A percentile compares a stretch with the other conserved stretches of the same genome.
These are phyloP conservation scores for Neosilurus hyrtlii DNA, from an alignment of 2,797 vertebrate genomes.

Conservation along the genomic window DNA sequence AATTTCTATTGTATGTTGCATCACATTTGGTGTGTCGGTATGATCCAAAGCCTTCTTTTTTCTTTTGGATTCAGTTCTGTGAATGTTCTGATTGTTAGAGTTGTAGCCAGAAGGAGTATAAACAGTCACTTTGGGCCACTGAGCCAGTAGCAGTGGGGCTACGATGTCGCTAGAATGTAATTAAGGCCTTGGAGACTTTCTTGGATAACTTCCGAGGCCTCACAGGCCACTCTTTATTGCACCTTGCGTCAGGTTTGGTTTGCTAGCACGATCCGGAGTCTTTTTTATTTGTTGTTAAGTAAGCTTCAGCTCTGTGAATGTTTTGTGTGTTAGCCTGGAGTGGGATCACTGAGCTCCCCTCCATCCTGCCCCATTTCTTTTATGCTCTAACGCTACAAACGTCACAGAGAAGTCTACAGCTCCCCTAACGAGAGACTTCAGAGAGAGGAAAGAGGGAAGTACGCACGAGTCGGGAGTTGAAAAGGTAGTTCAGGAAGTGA, in stretches of 20 bases:
- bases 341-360: conserved; percentile 24
- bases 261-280: background rate
- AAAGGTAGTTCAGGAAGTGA: conserved; percentile 62
- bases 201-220: conserved; percentile 36
- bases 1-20: background rate
- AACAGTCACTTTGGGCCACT: conserved; percentile 4
- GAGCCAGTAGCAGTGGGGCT: background rate
- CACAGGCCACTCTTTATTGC: conserved; percentile 30
- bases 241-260: background rate
- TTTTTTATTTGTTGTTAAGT: background rate
- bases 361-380: conserved; percentile 35
- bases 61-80: background rate
- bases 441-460: conserved; percentile 32
- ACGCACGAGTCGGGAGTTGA: conserved; percentile 29
- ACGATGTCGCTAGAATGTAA: conserved; percentile 27
- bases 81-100: background rate
- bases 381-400: conserved; percentile 20
- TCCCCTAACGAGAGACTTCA: conserved; percentile 43
- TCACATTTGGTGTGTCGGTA: background rate
- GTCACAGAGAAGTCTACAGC: conserved; percentile 33
- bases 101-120: background rate
- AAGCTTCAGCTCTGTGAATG: background rate
- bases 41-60: background rate
- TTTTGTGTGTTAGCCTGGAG: conserved; percentile 33
- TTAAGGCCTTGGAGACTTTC: conserved; percentile 45